These are phyloP conservation scores for Monopis laevigella DNA, from an alignment of 2,888 invertebrate species.

Conservation along the genomic window DNA sequence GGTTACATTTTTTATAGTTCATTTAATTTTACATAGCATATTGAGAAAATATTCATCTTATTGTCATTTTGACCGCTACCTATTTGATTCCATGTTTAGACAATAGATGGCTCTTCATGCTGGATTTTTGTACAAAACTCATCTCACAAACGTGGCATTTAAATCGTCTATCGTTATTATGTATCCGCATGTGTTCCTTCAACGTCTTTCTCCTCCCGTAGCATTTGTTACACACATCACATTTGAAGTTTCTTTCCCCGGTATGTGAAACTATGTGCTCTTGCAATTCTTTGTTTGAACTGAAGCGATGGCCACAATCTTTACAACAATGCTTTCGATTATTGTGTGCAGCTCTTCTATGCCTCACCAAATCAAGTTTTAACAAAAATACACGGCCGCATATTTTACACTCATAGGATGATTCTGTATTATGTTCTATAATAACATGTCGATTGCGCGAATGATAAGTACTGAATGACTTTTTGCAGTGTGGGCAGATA, in stretches of 20 bases:
- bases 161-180: constrained; percentile 50
- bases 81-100: constrained; percentile 38
- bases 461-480: constrained; percentile 49
- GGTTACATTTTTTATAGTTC: too few species aligned
- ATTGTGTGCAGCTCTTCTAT: constrained; percentile 56
- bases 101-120: constrained; percentile 51
- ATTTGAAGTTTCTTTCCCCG: constrained; percentile 46
- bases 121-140: constrained; percentile 51
- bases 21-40: too few species aligned
- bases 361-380: constrained; percentile 46
- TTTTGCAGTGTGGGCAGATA: constrained; percentile 44
- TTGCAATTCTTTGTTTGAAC: constrained; percentile 46
- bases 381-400: constrained; percentile 50
- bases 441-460: constrained; percentile 52
- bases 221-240: constrained; percentile 40
- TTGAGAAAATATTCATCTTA: too few species aligned
- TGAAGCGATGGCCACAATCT: constrained; percentile 49
- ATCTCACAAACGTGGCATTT: constrained; percentile 44
- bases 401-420: constrained; percentile 51
- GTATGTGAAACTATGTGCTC: constrained; percentile 55
- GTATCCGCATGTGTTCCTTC: constrained; percentile 51
- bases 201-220: constrained; percentile 53
- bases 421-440: constrained; percentile 37
- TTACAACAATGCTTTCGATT: constrained; percentile 49
- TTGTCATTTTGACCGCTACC: too few species aligned